These are phyloP conservation scores for Drosophila siamana DNA, from an alignment of 2,888 invertebrate genomes.

Conservation along the genomic window DNA sequence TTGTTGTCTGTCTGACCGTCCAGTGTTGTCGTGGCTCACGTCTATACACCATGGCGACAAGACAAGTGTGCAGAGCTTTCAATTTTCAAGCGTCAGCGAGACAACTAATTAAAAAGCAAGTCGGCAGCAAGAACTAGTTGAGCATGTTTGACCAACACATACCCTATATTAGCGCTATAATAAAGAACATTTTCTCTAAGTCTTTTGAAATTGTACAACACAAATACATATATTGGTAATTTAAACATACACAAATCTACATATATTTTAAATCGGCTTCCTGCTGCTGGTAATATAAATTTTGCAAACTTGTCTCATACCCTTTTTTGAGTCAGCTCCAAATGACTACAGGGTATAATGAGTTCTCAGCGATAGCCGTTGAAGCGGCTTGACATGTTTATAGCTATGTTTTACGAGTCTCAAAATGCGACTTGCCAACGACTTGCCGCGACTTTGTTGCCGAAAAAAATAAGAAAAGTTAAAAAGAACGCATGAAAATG, in stretches of 20 bases:
- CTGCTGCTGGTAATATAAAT: not conserved
- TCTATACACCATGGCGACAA: conserved; percentile 49
- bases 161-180: not conserved
- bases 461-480: conserved; percentile 4
- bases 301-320: not conserved
- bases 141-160: not conserved
- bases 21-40: conserved; percentile 4
- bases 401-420: conserved; percentile 54
- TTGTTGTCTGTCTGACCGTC: not conserved
- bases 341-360: conserved; percentile 27
- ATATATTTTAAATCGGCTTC: not conserved
- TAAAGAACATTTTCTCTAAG: not conserved
- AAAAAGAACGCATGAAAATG: conserved; percentile 3
- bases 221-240: not conserved
- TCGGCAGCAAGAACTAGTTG: not conserved
- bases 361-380: conserved; percentile 10
- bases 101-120: conserved; percentile 61
- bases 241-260: not conserved
- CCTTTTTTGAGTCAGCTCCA: not conserved
- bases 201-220: no score
- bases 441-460: conserved; percentile 58
- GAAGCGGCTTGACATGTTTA: conserved; percentile 58
- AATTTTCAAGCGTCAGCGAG: conserved; percentile 15
- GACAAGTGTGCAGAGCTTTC: conserved; percentile 57
- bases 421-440: conserved; percentile 36